These are phyloP conservation scores for Eugnorisma glareosa DNA, from an alignment of 2,888 invertebrate genomes.

Conservation along the genomic window DNA sequence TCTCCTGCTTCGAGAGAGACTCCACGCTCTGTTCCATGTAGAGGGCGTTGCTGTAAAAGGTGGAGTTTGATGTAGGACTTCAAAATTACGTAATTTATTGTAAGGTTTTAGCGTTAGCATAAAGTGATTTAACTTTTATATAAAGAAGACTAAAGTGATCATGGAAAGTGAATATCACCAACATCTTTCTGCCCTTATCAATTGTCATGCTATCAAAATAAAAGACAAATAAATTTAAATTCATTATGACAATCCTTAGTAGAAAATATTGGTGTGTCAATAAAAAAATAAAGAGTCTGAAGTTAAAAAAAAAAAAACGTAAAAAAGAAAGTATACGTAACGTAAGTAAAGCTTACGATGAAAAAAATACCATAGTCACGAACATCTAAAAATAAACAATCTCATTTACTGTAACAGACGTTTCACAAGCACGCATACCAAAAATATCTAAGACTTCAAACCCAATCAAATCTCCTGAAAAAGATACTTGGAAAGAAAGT, in stretches of 20 bases:
- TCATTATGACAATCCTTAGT: neutral
- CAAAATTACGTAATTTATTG: neutral
- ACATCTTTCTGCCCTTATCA: neutral
- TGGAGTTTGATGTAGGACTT: neutral
- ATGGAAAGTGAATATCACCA: neutral
- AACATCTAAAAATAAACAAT: constrained; percentile 8
- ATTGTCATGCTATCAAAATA: neutral
- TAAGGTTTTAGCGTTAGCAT: neutral
- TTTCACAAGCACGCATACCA: neutral
- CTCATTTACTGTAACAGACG: neutral
- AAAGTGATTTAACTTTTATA: neutral
- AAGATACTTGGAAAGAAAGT: constrained; percentile 14
- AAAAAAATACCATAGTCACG: neutral
- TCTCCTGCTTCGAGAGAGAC: constrained; percentile 84
- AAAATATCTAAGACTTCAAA: constrained; percentile 9
- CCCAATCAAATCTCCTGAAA: constrained; percentile 1
- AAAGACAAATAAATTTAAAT: neutral
- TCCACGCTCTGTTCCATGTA: constrained; percentile 84
- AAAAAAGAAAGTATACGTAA: neutral
- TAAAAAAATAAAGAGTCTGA: neutral
- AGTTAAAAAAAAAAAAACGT: neutral
- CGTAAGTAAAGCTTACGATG: neutral
- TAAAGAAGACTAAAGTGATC: neutral
- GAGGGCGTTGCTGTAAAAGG: constrained; percentile 76
- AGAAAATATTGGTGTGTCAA: neutral